These are phyloP conservation scores for Apotomis betuletana DNA, from an alignment of 2,888 invertebrate genomes.

Conservation along the genomic window DNA sequence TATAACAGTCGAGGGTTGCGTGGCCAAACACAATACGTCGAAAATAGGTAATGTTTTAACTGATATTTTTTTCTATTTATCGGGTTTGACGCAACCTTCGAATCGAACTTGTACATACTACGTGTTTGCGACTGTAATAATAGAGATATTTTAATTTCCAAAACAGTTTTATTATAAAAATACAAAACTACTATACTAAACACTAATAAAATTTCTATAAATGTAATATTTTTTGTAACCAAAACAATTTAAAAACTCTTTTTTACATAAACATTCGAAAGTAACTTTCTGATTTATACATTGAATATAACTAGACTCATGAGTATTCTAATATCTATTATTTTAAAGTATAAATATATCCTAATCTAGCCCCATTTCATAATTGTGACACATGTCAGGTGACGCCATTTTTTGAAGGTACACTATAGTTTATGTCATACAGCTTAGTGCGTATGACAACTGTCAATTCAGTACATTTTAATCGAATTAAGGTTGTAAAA, in stretches of 20 bases:
- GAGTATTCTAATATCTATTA: slow-evolving; percentile 8
- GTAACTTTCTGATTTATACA: neutral
- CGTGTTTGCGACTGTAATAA: neutral
- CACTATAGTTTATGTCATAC: too few relatives aligned
- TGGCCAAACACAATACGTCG: too few relatives aligned
- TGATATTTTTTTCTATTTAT: too few relatives aligned
- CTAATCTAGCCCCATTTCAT: neutral
- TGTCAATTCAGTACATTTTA: too few relatives aligned
- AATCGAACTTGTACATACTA: too few relatives aligned
- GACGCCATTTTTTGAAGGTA: too few relatives aligned
- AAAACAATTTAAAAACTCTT: slow-evolving; percentile 27
- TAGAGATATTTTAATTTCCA: slow-evolving; percentile 11
- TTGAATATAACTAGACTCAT: slow-evolving; percentile 4
- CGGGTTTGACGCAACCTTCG: too few relatives aligned
- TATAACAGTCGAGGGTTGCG: too few relatives aligned
- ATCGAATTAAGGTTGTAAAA: too few relatives aligned
- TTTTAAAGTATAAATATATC: neutral
- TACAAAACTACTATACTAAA: slow-evolving; percentile 30
- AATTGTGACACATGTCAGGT: too few relatives aligned
- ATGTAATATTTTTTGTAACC: slow-evolving; percentile 10
- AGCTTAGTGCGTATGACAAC: too few relatives aligned
- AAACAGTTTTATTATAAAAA: slow-evolving; percentile 40
- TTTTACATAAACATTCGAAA: neutral
- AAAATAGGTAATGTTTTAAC: too few relatives aligned
- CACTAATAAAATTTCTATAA: slow-evolving; percentile 26